Evolutionary conservation across 2,113 vertebrate genomes (phyloP).

Genomic region (Ailuropoda melanoleuca): DNA sequence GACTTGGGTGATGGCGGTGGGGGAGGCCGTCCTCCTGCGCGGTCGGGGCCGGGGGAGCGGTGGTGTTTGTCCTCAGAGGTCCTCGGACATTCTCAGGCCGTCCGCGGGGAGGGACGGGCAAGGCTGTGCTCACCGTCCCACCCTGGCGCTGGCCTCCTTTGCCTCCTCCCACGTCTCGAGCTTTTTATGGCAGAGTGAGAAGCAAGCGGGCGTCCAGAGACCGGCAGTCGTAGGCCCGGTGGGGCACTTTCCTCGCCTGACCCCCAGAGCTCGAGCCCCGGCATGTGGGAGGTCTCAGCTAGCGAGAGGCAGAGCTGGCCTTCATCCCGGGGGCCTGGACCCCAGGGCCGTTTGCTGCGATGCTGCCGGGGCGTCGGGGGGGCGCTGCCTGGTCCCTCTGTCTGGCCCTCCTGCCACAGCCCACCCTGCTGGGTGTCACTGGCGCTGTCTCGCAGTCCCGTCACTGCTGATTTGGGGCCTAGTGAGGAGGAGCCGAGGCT

Average conservation of each 20-base stretch:
- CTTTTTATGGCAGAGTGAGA: rapidly evolving
- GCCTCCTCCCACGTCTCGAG: rapidly evolving
- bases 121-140: not conserved
- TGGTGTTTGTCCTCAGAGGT: not conserved
- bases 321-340: not conserved
- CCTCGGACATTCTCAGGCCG: not conserved
- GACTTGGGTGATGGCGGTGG: not conserved
- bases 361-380: rapidly evolving
- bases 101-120: not conserved
- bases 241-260: not conserved
- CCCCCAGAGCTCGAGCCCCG: not conserved
- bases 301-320: not conserved
- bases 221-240: rapidly evolving
- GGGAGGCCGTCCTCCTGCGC: not conserved
- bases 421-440: rapidly evolving
- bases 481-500: not conserved
- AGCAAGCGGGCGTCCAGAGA: not conserved
- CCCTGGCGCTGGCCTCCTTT: not conserved
- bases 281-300: not conserved
- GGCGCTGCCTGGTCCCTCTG: not conserved
- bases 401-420: not conserved
- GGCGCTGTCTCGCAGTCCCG: rapidly evolving
- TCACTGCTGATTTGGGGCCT: not conserved
- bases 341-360: not conserved
- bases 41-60: not conserved